These are phyloP conservation scores for Chloropsis cyanopogon DNA, from an alignment of 2,113 vertebrate genomes.

Conservation along the genomic window DNA sequence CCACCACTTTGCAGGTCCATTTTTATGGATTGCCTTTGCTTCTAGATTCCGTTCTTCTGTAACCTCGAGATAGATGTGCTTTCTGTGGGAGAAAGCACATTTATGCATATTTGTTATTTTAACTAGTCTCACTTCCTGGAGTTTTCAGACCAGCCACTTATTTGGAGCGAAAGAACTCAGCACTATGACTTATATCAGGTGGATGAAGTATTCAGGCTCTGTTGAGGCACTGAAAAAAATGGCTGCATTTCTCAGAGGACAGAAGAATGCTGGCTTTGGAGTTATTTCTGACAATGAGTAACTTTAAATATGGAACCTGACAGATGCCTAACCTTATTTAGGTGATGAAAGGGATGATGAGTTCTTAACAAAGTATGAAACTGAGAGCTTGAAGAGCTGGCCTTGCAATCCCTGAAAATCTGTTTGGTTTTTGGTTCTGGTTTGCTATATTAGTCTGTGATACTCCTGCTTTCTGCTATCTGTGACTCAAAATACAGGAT, in stretches of 20 bases:
- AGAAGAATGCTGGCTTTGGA: neutral
- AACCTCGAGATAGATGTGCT: neutral
- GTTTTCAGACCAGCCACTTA: neutral
- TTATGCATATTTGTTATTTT: neutral
- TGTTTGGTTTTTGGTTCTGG: neutral
- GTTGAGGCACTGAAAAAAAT: neutral
- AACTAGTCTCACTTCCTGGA: neutral
- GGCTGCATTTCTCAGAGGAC: neutral
- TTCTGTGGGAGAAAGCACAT: neutral
- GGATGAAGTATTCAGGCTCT: neutral
- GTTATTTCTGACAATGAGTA: neutral
- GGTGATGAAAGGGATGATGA: neutral
- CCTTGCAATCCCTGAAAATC: neutral
- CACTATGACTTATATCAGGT: neutral
- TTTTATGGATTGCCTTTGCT: neutral
- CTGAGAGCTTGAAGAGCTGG: neutral
- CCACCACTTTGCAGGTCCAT: neutral
- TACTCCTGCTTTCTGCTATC: neutral
- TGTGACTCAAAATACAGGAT: neutral
- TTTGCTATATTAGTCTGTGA: neutral
- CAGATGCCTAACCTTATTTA: neutral
- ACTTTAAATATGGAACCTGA: conserved; percentile 1
- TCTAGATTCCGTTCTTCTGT: neutral
- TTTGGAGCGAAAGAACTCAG: neutral
- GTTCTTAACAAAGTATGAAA: neutral